Percentiles rank a stretch among this genome's conserved stretches.
Evolutionary conservation across 1,140 invertebrate species (phyloP).

Genomic region (Drepana arcuata): DNA sequence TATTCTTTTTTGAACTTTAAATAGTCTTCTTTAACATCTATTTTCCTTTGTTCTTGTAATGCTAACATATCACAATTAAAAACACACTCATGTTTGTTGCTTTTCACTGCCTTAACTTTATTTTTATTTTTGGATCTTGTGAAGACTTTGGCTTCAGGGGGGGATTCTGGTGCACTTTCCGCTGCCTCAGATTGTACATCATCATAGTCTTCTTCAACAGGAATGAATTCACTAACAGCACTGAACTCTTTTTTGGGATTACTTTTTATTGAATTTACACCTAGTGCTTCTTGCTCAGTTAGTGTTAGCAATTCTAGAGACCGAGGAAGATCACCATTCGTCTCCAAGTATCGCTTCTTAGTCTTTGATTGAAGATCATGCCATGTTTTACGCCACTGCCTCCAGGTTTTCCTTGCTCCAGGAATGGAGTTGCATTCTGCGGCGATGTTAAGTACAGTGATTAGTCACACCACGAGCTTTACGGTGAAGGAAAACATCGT

Average conservation of each 20-base stretch:
- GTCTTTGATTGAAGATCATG: conserved; percentile 51
- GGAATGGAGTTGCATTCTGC: no score
- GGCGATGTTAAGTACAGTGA: no score
- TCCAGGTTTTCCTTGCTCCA: no score
- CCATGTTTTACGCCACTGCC: no score
- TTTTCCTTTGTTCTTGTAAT: conserved; percentile 41
- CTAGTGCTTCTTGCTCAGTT: conserved; percentile 38
- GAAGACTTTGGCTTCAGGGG: conserved; percentile 41
- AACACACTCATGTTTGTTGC: conserved; percentile 30
- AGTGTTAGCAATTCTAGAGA: conserved; percentile 26
- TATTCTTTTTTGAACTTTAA: conserved; percentile 59
- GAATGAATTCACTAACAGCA: conserved; percentile 31
- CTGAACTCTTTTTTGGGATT: conserved; percentile 22
- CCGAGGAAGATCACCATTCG: conserved; percentile 31
- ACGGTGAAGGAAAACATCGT: no score
- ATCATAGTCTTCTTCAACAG: conserved; percentile 30
- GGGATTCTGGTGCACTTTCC: conserved; percentile 43
- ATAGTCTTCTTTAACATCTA: conserved; percentile 55
- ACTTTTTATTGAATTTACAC: conserved; percentile 28
- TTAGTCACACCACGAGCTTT: no score
- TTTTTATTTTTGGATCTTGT: conserved; percentile 11
- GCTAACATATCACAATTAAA: conserved; percentile 52
- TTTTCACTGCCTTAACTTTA: conserved; percentile 26
- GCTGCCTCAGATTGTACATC: conserved; percentile 21
- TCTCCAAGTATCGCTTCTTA: conserved; percentile 36